Base-by-base conservation (phyloP, 1,140 invertebrate species). In the Phthorimaea operculella region DNA sequence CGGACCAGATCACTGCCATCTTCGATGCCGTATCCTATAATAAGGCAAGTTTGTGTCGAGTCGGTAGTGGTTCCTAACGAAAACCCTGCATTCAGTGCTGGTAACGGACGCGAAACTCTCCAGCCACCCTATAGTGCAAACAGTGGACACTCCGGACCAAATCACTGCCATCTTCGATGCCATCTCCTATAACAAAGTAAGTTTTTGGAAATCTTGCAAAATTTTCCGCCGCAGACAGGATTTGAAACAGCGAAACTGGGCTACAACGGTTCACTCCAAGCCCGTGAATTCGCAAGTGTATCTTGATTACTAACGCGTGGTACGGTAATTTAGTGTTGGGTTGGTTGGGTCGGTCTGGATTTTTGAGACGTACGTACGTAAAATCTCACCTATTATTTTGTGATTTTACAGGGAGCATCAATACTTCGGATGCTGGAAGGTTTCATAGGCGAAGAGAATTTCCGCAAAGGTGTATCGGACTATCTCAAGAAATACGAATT, bases 11-110 rank as follows among this genome's bases (percentile, higher is more conserved):
- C 42, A 96, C 93, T 0, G 92, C 94, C 57, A 92, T 97, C 54
- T 98, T 98, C 79, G 96, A 98, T 83, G 81, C 87, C 0, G 98
- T 98, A 63, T 96, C 96, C 0, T 98, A 98, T 72, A 91, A 90
- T 52, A 98, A 99, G 88, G 94, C 95, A 86, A 62, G 54, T 28
- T 28, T 28, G 6, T 28, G n/a, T n/a, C n/a, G n/a, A n/a, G n/a
- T n/a, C n/a, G n/a, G n/a, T n/a, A 90, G 16, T 90, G 93, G 75
- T 96, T 97, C 78, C 69, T 95, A 3, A 86, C 88, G 4, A 86
- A 89, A 47, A 90, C 92, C 52, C 72, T 96, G 16, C 92, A 96
- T 64, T 72, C 86, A 2, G 94, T 95, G 0, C 83, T 98, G 52
- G 81, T 83, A 4, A 85, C 91, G 10, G 98, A 99, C 76, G 88